Conservation (phyloP, 2,113 vertebrate genomes). For the Antidorcas marsupialis region DNA sequence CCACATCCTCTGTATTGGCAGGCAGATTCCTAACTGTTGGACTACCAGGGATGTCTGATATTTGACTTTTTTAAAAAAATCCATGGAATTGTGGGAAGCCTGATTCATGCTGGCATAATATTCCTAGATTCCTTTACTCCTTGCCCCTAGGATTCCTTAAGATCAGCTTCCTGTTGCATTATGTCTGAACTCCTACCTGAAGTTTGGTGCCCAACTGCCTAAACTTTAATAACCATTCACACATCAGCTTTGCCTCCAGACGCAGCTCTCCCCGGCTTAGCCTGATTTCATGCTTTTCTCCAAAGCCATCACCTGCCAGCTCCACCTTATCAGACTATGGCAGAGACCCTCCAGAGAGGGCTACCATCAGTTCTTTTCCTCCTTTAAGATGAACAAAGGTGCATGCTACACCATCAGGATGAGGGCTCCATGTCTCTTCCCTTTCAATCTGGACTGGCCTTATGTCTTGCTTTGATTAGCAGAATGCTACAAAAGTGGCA, state of each 20-base stretch:
- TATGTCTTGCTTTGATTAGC: not conserved
- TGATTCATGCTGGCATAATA: not conserved
- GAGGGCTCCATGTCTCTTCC: not conserved
- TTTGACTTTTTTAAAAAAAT: not conserved
- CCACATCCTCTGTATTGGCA: not conserved
- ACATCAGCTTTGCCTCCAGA: not conserved
- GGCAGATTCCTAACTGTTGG: not conserved
- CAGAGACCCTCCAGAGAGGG: not conserved
- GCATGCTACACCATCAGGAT: not conserved
- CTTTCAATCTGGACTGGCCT: not conserved
- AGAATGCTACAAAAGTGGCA: not conserved
- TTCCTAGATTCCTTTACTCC: not conserved
- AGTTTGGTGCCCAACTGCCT: not conserved
- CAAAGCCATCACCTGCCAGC: not conserved
- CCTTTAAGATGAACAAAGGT: not conserved
- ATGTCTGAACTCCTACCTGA: not conserved
- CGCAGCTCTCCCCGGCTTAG: not conserved
- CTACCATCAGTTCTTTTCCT: not conserved
- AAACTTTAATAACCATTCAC: not conserved
- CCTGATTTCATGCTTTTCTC: not conserved
- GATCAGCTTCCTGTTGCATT: not conserved
- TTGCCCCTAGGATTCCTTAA: not conserved
- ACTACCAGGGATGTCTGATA: not conserved
- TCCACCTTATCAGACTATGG: not conserved
- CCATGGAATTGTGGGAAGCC: not conserved